Base-by-base conservation (phyloP, 2,113 vertebrate species). In the Ranitomeya imitator region DNA sequence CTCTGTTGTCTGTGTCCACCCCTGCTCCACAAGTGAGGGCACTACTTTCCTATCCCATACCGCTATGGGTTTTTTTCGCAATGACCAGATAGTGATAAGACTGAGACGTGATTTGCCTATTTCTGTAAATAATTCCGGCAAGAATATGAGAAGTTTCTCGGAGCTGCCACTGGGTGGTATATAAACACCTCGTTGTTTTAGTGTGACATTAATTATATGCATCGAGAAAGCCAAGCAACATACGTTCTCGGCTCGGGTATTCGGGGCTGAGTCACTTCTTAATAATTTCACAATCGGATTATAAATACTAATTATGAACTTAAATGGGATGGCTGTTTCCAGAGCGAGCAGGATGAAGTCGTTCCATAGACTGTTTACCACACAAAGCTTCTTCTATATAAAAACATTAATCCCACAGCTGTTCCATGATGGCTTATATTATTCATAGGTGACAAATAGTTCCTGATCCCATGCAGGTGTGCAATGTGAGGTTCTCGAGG, bases 151-250 rank as follows among this genome's bases (percentile, higher is more conserved):
- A 87, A 45, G 77, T 87, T 87, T 80, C 13, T 87, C 15, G n/a
- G 26, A 69, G 26, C 76, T 14, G 51, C 51, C 76, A 55, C 86
- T 45, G 86, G 85, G 86, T 71, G 59, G 59, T 87, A 87, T 59
- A 87, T 57, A 79, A 87, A 87, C 86, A 87, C 51, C 51, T 87
- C 55, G 69, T 87, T 87, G 86, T 87, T 87, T 71, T 23, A 37
- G 21, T 57, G 14, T 87, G 86, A 80, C 77, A 87, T 23, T 87
- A 87, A 87, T 87, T 80, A 87, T 63, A 80, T n/a, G 31, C 86
- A 59, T 59, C n/a, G 52, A 15, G 52, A 84, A 61, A 37, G 26
- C 86, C 77, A 54, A 55, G 86, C 86, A 15, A 13, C 77, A 31
- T 4, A 19, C 37, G 2, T 51, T 65, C 77, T n/a, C 60, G 0